Base-by-base conservation (phyloP, 2,888 invertebrate species). In the Eremobia ochroleuca region DNA sequence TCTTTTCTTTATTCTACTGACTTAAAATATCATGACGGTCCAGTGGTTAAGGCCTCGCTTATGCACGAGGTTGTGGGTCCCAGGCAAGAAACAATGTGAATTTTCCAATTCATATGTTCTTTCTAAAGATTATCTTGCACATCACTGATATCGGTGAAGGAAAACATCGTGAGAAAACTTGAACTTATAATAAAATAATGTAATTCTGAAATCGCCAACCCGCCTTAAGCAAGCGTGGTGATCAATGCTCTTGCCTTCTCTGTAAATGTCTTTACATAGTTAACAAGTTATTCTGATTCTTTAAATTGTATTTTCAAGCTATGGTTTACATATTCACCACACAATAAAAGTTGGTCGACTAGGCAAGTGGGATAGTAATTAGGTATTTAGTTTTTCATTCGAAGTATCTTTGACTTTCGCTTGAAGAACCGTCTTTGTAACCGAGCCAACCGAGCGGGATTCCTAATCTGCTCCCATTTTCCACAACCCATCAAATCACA, bases 401-500 rank as follows among this genome's bases (percentile, higher is more conserved):
- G 18, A 4, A 15, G 4, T 69, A 21, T 31, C 25, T 62, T 28
- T n/a, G 34, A 31, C 25, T 28, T 40, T 31, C 25, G 9, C 37
- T 25, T 46, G 28, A 6, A 31, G 25, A 31, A 21, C 21, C 64
- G 52, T 25, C 34, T 25, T 18, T 21, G 2, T 11, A 15, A 37
- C 1, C 43, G 37, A 6, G n/a, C 21, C 15, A 11, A 67, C 66
- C 2, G 8, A 71, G 21, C 52, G 18, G 5, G 3, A 61, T 2
- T 49, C 37, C 37, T 46, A 40, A 79, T 40, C 28, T 21, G 43
- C 31, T 37, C 11, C 46, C 79, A 79, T 71, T 84, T 79, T 59
- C 67, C 46, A n/a, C 85, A 69, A 34, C 69, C 49, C 66, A 67
- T 84, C 80, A 66, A 61, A 55, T 81, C 66, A 81, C 80, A 81